These are phyloP conservation scores for Zeuzera pyrina DNA, from an alignment of 2,888 invertebrate species.

Conservation along the genomic window DNA sequence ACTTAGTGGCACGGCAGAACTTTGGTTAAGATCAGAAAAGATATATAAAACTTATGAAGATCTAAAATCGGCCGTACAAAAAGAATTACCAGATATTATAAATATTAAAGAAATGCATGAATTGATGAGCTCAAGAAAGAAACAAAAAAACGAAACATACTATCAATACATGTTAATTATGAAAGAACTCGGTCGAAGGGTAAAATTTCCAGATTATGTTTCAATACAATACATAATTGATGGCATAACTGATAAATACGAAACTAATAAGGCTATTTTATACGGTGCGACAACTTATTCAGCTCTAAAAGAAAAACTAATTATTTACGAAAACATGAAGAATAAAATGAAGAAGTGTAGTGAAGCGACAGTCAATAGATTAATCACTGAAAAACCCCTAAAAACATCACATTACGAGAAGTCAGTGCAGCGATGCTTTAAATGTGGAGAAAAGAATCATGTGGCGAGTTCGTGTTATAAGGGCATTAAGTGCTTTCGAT, in stretches of 20 bases:
- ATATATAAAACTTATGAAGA: too few species aligned
- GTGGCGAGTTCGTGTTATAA: slow-evolving; percentile 3
- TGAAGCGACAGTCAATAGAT: too few species aligned
- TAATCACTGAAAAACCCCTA: too few species aligned
- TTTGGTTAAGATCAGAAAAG: too few species aligned
- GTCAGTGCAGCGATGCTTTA: slow-evolving; percentile 8
- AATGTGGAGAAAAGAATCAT: slow-evolving; percentile 11
- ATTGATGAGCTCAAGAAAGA: slow-evolving; percentile 14
- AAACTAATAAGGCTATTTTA: slow-evolving; percentile 16
- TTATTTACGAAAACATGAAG: too few species aligned
- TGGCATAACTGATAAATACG: slow-evolving; percentile 15
- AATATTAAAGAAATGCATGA: too few species aligned
- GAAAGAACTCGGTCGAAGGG: slow-evolving; percentile 18
- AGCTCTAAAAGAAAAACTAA: too few species aligned
- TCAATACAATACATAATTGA: slow-evolving; percentile 19
- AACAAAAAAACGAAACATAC: slow-evolving; percentile 4
- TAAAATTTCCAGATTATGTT: slow-evolving; percentile 18
- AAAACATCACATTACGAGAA: too few species aligned
- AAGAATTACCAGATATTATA: too few species aligned
- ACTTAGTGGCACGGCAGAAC: too few species aligned
- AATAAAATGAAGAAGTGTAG: too few species aligned
- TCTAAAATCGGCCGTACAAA: too few species aligned
- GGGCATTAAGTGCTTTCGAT: slow-evolving; percentile 12
- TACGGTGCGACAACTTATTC: slow-evolving; percentile 17
- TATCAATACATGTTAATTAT: slow-evolving; percentile 17